Conservation (phyloP, 2,113 vertebrate genomes). For the Tragelaphus imberbis region DNA sequence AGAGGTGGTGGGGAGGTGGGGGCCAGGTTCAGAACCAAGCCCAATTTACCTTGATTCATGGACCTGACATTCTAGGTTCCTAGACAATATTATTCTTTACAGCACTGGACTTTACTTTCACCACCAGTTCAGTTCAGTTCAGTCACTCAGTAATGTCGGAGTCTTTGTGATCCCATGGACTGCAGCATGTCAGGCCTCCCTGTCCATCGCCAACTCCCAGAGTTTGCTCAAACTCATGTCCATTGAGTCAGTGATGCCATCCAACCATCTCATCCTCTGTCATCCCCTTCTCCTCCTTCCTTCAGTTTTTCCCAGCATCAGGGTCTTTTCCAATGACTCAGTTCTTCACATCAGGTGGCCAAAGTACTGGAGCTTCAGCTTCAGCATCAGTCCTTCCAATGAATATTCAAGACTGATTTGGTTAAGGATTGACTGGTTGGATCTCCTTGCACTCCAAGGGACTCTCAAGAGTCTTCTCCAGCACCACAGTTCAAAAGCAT, state of each 20-base stretch:
- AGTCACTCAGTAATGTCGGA: not conserved
- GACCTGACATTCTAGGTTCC: not conserved
- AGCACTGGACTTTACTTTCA: not conserved
- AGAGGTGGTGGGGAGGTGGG: not conserved
- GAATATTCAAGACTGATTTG: not conserved
- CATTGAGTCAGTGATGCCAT: not conserved
- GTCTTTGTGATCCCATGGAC: not conserved
- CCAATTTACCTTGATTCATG: not conserved
- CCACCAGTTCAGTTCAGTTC: not conserved
- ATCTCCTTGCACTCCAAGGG: not conserved
- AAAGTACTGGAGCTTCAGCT: not conserved
- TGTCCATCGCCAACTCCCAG: not conserved
- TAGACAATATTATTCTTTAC: not conserved
- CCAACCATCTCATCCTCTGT: not conserved
- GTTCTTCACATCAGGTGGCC: not conserved
- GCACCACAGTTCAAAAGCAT: not conserved
- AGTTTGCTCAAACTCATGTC: not conserved
- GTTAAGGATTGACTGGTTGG: not conserved
- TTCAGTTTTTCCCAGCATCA: not conserved
- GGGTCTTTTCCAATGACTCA: not conserved
- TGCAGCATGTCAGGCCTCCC: not conserved
- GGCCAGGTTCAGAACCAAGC: not conserved
- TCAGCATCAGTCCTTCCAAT: not conserved
- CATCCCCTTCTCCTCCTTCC: not conserved
- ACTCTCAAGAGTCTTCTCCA: not conserved